phyloP scores from a whole-genome alignment of 2,113 vertebrate species.

The Gadus chalcogrammus region DNA sequence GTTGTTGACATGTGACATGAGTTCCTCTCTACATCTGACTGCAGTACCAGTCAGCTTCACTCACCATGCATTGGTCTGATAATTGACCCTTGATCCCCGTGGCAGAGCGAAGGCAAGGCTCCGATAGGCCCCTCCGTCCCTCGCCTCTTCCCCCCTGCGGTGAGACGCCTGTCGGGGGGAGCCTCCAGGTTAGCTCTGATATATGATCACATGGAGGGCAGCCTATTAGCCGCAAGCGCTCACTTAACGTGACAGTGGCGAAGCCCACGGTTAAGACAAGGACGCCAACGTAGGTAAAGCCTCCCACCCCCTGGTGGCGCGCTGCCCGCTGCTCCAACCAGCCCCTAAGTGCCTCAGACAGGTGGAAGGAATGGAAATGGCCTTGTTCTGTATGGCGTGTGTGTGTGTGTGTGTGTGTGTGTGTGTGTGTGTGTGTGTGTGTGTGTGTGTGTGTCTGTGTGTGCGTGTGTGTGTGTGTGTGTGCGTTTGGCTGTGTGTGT shows the following conservation, averaged over 20 bases:
- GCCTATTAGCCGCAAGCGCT: conserved; percentile 51
- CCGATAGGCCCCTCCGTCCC: background rate
- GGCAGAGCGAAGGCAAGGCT: background rate
- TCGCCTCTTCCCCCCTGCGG: conserved; percentile 32
- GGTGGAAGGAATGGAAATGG: conserved; percentile 88
- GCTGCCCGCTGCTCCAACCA: conserved; percentile 82
- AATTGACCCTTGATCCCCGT: too few relatives aligned
- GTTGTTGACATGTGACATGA: background rate
- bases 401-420: background rate
- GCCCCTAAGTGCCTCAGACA: conserved; percentile 85
- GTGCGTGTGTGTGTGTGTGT: background rate
- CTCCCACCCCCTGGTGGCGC: conserved; percentile 58
- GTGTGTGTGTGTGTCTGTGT: background rate
- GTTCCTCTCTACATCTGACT: background rate
- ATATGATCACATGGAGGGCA: conserved; percentile 58
- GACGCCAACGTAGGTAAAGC: conserved; percentile 41
- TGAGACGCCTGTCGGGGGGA: conserved; percentile 18
- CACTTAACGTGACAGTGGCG: conserved; percentile 40
- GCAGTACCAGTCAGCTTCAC: background rate
- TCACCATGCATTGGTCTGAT: too few relatives aligned
- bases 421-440: background rate
- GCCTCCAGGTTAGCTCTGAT: conserved; percentile 35
- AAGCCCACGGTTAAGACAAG: conserved; percentile 42
- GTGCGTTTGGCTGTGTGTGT: background rate
- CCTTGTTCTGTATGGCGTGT: conserved; percentile 68